Evolutionary conservation across 1,140 invertebrate genomes (phyloP).

Genomic region (Orius insidiosus): DNA sequence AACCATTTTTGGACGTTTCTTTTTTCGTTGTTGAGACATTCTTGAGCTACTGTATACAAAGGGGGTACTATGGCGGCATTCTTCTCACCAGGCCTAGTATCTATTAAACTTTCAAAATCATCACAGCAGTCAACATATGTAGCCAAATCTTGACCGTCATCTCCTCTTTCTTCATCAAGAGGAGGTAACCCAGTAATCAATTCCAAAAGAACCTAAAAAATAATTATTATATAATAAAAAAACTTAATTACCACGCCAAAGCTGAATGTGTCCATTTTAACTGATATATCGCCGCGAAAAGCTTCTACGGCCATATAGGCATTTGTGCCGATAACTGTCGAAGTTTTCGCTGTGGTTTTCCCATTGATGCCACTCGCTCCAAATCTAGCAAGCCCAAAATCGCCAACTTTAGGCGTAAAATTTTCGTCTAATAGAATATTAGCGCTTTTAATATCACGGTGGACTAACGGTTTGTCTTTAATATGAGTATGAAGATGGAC

Average conservation of each 20-base stretch:
- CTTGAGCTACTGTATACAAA: not conserved
- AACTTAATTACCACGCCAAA: constrained; percentile 48
- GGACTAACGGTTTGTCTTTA: constrained; percentile 36
- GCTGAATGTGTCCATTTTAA: constrained; percentile 58
- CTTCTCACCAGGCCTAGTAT: not conserved
- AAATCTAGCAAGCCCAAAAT: constrained; percentile 50
- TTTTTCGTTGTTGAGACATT: not conserved
- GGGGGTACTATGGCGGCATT: not conserved
- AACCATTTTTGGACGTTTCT: not conserved
- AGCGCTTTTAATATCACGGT: constrained; percentile 59
- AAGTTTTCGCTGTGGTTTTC: constrained; percentile 29
- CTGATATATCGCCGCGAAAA: constrained; percentile 45
- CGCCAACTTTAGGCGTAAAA: constrained; percentile 48
- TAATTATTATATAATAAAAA: not conserved
- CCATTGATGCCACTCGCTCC: constrained; percentile 24
- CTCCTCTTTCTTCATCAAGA: constrained; percentile 32
- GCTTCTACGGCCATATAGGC: constrained; percentile 64
- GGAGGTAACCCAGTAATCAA: constrained; percentile 45
- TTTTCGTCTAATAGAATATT: constrained; percentile 50
- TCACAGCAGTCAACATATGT: too few species aligned
- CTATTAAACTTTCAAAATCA: not conserved
- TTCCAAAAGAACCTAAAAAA: constrained; percentile 37
- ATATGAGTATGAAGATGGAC: constrained; percentile 40
- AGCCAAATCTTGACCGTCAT: constrained; percentile 27
- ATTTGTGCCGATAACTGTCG: constrained; percentile 43